Conservation (phyloP, 1,140 invertebrate species). For the Andrena cerasifolii region DNA sequence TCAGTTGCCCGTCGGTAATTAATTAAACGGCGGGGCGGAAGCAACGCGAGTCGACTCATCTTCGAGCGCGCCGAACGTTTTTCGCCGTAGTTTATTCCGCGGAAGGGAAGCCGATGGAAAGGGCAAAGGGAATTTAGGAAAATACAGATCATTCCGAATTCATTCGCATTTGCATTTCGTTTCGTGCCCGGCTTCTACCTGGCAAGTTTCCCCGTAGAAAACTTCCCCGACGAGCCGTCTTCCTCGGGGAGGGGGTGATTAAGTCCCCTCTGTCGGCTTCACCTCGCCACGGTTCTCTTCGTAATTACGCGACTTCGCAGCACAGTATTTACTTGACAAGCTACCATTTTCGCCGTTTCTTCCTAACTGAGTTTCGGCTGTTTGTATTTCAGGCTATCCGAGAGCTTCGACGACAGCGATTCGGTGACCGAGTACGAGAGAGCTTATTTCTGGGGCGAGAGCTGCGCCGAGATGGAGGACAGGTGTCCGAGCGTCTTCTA, state of each 20-base stretch:
- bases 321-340: neutral
- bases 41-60: neutral
- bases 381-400: constrained; percentile 60
- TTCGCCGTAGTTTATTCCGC: neutral
- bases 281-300: neutral
- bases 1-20: constrained; percentile 13
- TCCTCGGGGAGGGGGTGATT: no score
- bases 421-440: constrained; percentile 71
- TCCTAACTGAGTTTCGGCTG: neutral
- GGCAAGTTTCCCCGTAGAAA: neutral
- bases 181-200: neutral
- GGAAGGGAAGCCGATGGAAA: no score
- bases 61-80: neutral
- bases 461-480: constrained; percentile 63
- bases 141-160: neutral
- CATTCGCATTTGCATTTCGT: neutral
- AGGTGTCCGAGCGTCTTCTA: constrained; percentile 67
- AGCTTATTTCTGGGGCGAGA: constrained; percentile 61
- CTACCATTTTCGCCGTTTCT: neutral
- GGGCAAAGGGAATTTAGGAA: neutral
- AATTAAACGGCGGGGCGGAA: neutral
- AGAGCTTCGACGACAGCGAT: constrained; percentile 60
- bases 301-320: neutral
- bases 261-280: neutral
- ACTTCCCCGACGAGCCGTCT: neutral